phyloP scores from a whole-genome alignment of 2,888 invertebrate species.

The Pandemis corylana region DNA sequence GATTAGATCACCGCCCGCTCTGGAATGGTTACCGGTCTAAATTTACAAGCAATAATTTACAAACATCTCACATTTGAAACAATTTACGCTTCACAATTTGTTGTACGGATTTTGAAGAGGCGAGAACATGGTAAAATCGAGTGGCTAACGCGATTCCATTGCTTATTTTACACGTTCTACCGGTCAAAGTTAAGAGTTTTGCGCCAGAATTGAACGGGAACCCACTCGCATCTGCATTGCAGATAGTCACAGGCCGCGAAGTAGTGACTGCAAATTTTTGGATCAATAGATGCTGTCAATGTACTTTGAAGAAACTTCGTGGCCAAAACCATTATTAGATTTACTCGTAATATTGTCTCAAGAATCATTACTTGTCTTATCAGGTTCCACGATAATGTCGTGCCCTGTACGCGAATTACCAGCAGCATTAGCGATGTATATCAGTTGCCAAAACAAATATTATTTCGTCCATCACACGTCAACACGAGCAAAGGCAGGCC shows the following conservation, averaged over 20 bases:
- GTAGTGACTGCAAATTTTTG: constrained; percentile 16
- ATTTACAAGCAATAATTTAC: constrained; percentile 26
- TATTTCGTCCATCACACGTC: constrained; percentile 51
- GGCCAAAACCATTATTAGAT: background rate
- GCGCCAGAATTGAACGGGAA: constrained; percentile 1
- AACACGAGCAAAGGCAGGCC: constrained; percentile 34
- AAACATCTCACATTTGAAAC: constrained; percentile 19
- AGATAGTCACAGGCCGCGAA: constrained; percentile 10
- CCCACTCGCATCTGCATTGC: constrained; percentile 31
- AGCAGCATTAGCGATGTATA: constrained; percentile 55
- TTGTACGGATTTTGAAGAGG: background rate
- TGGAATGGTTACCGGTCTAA: constrained; percentile 26
- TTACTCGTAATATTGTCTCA: background rate
- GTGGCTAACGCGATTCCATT: background rate
- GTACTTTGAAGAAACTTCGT: constrained; percentile 22
- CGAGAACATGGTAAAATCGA: background rate
- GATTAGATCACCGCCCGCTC: constrained; percentile 30
- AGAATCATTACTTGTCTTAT: background rate
- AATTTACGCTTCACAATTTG: constrained; percentile 15
- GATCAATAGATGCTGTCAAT: constrained; percentile 15
- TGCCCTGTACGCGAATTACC: constrained; percentile 33
- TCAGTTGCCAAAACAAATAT: constrained; percentile 59
- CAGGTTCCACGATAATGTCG: background rate
- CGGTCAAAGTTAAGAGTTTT: background rate
- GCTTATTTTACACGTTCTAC: background rate